Evolutionary conservation across 2,113 vertebrate species (phyloP).

Genomic region (Vulpes ferrilata): DNA sequence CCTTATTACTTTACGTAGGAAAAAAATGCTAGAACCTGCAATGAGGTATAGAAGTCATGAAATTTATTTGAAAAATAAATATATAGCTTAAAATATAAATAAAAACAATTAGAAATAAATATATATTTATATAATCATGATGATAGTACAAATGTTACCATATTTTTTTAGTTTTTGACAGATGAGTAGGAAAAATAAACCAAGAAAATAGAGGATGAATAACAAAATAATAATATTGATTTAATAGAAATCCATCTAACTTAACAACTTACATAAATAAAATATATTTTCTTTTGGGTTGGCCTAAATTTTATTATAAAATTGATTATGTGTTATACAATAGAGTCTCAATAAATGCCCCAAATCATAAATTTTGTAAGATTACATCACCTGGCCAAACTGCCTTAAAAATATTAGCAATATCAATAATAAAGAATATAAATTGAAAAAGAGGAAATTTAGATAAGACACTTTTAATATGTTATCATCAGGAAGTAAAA

Average conservation of each 20-base stretch:
- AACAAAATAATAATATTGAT: constrained; percentile 9
- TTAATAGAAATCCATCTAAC: background rate
- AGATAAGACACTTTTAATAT: background rate
- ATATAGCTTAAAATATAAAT: constrained; percentile 2
- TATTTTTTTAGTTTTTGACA: constrained; percentile 17
- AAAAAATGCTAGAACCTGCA: background rate
- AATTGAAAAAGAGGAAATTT: background rate
- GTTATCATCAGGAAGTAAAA: background rate
- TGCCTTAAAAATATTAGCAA: background rate
- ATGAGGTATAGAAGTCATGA: background rate
- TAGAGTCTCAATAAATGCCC: background rate
- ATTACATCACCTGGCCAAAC: background rate
- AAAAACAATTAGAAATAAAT: constrained; percentile 35
- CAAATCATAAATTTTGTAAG: constrained; percentile 48
- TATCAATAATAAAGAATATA: background rate
- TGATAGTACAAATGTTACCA: background rate
- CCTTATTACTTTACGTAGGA: background rate
- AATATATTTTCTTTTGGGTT: constrained; percentile 30
- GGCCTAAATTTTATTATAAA: background rate
- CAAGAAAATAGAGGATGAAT: background rate
- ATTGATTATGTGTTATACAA: background rate
- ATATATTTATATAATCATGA: background rate
- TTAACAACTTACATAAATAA: background rate
- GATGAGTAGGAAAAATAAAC: constrained; percentile 15
- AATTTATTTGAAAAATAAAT: constrained; percentile 19